Evolutionary conservation across 2,888 invertebrate species (phyloP), one percentile per base, ranked within the genome.

Genomic region (Gymnoscelis rufifasciata): DNA sequence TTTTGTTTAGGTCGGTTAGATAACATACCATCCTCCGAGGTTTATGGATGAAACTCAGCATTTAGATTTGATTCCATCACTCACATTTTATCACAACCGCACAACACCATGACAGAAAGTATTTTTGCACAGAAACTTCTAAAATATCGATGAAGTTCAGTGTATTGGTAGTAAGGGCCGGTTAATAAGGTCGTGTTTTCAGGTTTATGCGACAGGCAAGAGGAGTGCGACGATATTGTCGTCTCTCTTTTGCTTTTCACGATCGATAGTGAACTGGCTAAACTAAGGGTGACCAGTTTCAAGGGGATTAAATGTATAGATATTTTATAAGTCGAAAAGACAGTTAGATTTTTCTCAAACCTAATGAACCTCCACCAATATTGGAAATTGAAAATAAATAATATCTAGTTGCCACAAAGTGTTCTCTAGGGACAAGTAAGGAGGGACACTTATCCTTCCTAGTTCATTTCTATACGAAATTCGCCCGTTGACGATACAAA

Each of bases 151-250:
- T 45, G 53, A 55, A 54, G 52, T 57, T 63, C 59, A 43, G 54
- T 53, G 54, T 64, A 66, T 59, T 64, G 64, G 56, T 58, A 51
- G 49, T 52, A 62, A 55, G 54, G 51, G 55, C 61, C 56, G 59
- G 73, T 72, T 68, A 71, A 75, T 78, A 78, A 71, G 70, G 74
- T 76, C 70, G 74, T 66, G 64, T 80, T 80, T 79, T 61, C 74
- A 76, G 78, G 76, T 78, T 79, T 74, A 83, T 86, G 86, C 87
- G 83, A 76, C 84, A 83, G 79, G 78, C 62, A 40, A 49, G 80
- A 86, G 64, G 56, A 63, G 77, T 56, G 57, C 54, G 59, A 72
- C 66, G 52, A 56, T 74, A 87, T 80, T 66, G 67, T 53, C 60
- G 62, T 81, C 82, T 65, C 75, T 71, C 65, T 82, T 73, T 66